Conservation (phyloP, 2,888 invertebrate species). For the Trichogramma evanescens region DNA sequence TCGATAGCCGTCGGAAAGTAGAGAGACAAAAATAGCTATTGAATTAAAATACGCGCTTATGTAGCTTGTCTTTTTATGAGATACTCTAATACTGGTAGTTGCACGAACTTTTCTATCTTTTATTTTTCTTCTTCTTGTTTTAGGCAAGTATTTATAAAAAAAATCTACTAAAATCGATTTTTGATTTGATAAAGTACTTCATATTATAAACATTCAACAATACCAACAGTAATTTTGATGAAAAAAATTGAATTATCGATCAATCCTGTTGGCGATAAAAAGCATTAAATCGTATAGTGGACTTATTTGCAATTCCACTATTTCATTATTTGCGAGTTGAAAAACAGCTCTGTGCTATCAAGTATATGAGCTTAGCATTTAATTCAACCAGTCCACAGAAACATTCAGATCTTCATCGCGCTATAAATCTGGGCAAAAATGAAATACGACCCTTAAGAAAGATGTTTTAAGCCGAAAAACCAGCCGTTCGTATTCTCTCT, state of each 20-base stretch:
- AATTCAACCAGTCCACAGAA: not conserved
- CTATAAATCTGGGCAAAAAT: constrained; percentile 13
- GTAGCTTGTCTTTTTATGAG: no score
- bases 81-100: no score
- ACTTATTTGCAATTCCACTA: not conserved
- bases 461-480: constrained; percentile 15
- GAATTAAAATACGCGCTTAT: no score
- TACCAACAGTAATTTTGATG: not conserved
- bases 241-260: no score
- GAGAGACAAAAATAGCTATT: no score
- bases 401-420: constrained; percentile 12
- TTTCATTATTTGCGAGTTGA: not conserved
- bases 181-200: no score
- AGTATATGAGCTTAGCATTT: not conserved
- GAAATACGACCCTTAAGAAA: constrained; percentile 12
- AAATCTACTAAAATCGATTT: no score
- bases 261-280: no score
- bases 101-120: no score
- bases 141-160: no score
- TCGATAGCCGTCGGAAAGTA: no score
- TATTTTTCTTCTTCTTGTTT: no score
- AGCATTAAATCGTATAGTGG: not conserved
- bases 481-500: not conserved
- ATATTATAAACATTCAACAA: not conserved
- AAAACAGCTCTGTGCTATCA: not conserved